These are phyloP conservation scores for Pyrgilauda ruficollis DNA, from an alignment of 2,113 vertebrate species.

Conservation along the genomic window DNA sequence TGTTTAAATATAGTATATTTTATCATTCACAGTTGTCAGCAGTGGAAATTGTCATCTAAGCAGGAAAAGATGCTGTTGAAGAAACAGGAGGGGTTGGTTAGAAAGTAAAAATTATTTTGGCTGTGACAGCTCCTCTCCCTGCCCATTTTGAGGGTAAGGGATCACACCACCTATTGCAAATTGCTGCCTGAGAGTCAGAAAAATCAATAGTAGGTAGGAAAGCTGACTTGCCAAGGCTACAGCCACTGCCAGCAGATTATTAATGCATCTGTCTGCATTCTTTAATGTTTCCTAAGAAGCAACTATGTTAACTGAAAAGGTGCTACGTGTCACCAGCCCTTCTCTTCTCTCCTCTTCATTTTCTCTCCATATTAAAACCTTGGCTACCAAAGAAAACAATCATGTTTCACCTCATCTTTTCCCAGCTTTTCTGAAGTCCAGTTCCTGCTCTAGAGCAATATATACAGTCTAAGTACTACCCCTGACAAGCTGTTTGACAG, in stretches of 20 bases:
- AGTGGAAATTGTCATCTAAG: slow-evolving; percentile 55
- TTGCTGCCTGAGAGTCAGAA: slow-evolving; percentile 21
- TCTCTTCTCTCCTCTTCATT: slow-evolving; percentile 65
- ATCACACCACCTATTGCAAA: slow-evolving; percentile 15
- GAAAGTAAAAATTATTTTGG: slow-evolving; percentile 27
- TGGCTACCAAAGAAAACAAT: slow-evolving; percentile 69
- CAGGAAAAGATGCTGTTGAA: slow-evolving; percentile 56
- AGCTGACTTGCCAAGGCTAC: slow-evolving; percentile 20
- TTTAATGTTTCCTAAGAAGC: slow-evolving; percentile 65
- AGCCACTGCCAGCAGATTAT: slow-evolving; percentile 54
- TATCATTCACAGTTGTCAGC: slow-evolving; percentile 47
- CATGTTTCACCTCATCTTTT: slow-evolving; percentile 65
- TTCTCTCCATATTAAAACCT: slow-evolving; percentile 60
- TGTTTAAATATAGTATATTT: slow-evolving; percentile 28
- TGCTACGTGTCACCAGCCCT: slow-evolving; percentile 50
- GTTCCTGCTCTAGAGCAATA: slow-evolving; percentile 56
- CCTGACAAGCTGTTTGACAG: slow-evolving; percentile 66
- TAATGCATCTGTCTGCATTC: slow-evolving; percentile 63
- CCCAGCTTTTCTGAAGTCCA: slow-evolving; percentile 63
- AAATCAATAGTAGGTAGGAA: slow-evolving; percentile 54
- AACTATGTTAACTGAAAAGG: slow-evolving; percentile 65
- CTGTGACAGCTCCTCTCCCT: not conserved
- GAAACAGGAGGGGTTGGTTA: not conserved
- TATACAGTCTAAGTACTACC: slow-evolving; percentile 55
- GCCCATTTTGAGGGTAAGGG: not conserved